Conservation (phyloP, 2,797 vertebrate species). For the Poecile montanus region DNA sequence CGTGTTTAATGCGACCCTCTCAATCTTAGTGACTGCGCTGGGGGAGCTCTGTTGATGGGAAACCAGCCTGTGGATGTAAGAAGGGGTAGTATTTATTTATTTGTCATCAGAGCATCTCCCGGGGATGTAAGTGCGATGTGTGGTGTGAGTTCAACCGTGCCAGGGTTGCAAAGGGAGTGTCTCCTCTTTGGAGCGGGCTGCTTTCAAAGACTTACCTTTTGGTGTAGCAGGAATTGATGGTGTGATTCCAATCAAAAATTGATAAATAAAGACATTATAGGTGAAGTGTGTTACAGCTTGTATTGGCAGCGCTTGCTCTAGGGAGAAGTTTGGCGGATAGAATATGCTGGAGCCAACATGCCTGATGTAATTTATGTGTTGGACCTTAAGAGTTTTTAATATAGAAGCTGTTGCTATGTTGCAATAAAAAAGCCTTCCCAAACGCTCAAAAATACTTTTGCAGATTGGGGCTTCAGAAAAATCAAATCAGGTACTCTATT, state of each 20-base stretch:
- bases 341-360: background rate
- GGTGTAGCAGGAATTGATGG: no score
- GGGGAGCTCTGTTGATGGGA: background rate
- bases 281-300: background rate
- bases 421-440: background rate
- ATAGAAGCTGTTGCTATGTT: background rate
- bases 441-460: background rate
- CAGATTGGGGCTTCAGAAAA: background rate
- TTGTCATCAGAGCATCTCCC: background rate
- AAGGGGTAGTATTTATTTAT: background rate
- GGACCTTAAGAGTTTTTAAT: background rate
- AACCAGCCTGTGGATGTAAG: background rate
- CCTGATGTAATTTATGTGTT: background rate
- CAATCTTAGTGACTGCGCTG: rapidly evolving
- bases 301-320: rapidly evolving
- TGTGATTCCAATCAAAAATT: background rate
- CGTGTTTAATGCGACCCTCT: background rate
- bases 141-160: background rate
- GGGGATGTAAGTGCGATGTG: background rate
- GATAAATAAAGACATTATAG: background rate
- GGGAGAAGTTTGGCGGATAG: background rate
- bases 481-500: background rate
- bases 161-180: background rate
- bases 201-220: background rate
- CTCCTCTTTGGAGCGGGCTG: background rate